Conservation (phyloP, 2,113 vertebrate species). For the Plecotus auritus region DNA sequence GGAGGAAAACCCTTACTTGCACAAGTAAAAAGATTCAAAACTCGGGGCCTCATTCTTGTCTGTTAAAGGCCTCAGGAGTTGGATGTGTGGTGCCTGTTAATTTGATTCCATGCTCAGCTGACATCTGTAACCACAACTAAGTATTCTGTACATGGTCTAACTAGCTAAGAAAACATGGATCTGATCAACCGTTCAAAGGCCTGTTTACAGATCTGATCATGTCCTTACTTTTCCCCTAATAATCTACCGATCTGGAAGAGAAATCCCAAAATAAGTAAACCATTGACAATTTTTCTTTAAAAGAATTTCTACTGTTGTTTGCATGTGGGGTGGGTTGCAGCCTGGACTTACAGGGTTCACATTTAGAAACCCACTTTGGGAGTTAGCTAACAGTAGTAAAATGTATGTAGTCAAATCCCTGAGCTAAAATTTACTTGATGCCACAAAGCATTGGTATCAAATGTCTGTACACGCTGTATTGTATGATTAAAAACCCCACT, state of each 20-base stretch:
- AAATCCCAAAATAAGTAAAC: conserved; percentile 11
- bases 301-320: background rate
- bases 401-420: conserved; percentile 4
- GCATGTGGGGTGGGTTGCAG: background rate
- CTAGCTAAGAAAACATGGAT: background rate
- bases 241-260: background rate
- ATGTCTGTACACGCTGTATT: background rate
- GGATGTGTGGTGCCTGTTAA: background rate
- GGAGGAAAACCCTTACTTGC: background rate
- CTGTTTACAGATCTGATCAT: background rate
- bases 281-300: background rate
- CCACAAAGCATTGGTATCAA: background rate
- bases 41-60: background rate
- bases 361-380: background rate
- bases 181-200: background rate
- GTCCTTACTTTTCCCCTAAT: conserved; percentile 1
- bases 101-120: background rate
- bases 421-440: background rate
- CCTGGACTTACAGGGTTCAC: background rate
- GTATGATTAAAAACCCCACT: conserved; percentile 48
- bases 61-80: background rate
- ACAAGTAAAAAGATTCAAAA: conserved; percentile 10
- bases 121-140: background rate
- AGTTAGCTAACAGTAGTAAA: background rate
- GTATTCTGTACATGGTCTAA: background rate